These are phyloP conservation scores for Lithophane semibrunnea DNA, from an alignment of 2,888 invertebrate genomes.

Conservation along the genomic window DNA sequence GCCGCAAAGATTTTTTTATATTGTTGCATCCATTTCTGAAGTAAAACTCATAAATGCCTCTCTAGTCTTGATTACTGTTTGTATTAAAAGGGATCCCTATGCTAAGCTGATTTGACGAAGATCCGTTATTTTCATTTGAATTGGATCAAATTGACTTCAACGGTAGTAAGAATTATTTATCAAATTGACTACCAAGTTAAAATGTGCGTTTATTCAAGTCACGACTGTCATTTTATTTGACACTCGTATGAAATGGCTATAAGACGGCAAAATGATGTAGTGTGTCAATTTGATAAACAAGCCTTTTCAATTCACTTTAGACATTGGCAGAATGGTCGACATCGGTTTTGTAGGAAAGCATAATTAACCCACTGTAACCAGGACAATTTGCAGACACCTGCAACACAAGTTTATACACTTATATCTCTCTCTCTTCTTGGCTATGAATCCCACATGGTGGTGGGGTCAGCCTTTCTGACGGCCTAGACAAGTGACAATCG, in stretches of 20 bases:
- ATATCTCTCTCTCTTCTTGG: no score
- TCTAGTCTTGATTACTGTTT: not conserved
- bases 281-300: not conserved
- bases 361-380: no score
- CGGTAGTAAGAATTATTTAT: not conserved
- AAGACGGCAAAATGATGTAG: not conserved
- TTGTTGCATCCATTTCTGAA: no score
- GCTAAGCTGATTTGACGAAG: not conserved
- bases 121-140: not conserved
- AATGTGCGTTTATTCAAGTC: not conserved
- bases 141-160: not conserved
- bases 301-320: not conserved
- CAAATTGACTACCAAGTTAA: not conserved
- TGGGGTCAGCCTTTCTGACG: no score
- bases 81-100: not conserved
- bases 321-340: not conserved
- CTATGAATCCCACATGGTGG: no score
- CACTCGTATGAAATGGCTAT: not conserved
- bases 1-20: not conserved
- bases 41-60: not conserved
- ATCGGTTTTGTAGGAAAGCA: not conserved
- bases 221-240: not conserved
- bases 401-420: no score
- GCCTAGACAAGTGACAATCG: no score
- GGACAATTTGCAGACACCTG: no score